Base-by-base conservation (phyloP, 1,140 invertebrate species). In the Trialeurodes vaporariorum region DNA sequence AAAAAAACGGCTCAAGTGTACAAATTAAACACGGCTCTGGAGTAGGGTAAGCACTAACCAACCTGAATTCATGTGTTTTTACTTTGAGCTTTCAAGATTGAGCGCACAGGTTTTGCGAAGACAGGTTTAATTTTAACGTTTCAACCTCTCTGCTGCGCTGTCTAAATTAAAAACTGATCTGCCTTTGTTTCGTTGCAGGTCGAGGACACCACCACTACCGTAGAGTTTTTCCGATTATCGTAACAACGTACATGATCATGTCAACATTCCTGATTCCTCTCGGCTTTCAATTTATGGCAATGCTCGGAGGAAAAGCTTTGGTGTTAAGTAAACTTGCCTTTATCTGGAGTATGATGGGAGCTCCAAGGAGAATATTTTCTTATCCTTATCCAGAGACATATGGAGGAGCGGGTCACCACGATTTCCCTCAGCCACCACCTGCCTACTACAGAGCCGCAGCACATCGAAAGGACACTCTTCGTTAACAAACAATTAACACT, bases 251-350 rank as follows among this genome's bases (percentile, higher is more conserved):
- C 70, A 75, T 77, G 71, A 72, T 73, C 27, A 69, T 77, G 68
- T 69, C 71, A 21, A 68, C 73, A 13, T 70, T 77, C 22, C 68
- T 76, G 0, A 73, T 77, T 11, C 76, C 76, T 0, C 66, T 77
- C 26, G 76, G 76, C 2, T 77, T 77, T 70, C 75, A 76, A 71
- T 77, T 77, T 67, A 74, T 77, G 74, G 73, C 75, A 0, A 72
- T 76, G 66, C 60, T 77, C n/a, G 75, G 75, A 2, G 75, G 75
- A 12, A 75, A 75, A 64, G 75, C 76, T 2, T 70, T 77, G 11
- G 59, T 77, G 22, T 67, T 77, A 17, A 73, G 72, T 60, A 76
- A 76, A 67, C 70, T 75, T 65, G 74, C 76, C 21, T 71, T 77
- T 13, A 68, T 74, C 27, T 68, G 76, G 66, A 68, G 70, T 2